phyloP scores from a whole-genome alignment of 2,113 vertebrate genomes.

The Spheniscus mendiculus region DNA sequence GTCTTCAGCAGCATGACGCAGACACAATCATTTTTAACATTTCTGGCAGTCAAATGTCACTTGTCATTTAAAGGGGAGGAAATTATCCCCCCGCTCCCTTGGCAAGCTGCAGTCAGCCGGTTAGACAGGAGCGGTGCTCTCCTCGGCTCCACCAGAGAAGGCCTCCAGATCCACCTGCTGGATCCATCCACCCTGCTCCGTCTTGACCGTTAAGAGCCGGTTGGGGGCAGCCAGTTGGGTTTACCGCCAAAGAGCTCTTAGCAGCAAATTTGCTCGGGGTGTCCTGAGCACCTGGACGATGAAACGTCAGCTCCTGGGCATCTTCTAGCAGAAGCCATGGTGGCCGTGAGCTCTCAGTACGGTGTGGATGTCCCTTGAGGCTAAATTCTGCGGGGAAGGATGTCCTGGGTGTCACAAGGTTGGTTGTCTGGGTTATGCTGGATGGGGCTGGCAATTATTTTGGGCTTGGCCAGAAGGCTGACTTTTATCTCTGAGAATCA shows the following conservation, averaged over 20 bases:
- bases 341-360: accelerated
- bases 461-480: not conserved
- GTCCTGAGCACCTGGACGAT: accelerated
- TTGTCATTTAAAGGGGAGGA: not conserved
- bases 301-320: not conserved
- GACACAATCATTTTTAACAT: not conserved
- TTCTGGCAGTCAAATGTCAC: not conserved
- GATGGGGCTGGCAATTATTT: not conserved
- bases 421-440: not conserved
- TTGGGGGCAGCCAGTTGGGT: not conserved
- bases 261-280: not conserved
- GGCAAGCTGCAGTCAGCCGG: not conserved
- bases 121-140: not conserved
- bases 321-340: not conserved
- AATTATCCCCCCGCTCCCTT: not conserved
- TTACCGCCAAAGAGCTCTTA: not conserved
- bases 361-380: not conserved
- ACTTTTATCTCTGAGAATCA: no score
- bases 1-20: not conserved
- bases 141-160: not conserved
- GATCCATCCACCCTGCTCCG: not conserved
- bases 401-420: not conserved
- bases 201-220: not conserved
- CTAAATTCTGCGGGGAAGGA: accelerated
- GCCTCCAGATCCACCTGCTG: not conserved